Evolutionary conservation across 2,888 invertebrate species (phyloP).

Genomic region (Aradus depressus): DNA sequence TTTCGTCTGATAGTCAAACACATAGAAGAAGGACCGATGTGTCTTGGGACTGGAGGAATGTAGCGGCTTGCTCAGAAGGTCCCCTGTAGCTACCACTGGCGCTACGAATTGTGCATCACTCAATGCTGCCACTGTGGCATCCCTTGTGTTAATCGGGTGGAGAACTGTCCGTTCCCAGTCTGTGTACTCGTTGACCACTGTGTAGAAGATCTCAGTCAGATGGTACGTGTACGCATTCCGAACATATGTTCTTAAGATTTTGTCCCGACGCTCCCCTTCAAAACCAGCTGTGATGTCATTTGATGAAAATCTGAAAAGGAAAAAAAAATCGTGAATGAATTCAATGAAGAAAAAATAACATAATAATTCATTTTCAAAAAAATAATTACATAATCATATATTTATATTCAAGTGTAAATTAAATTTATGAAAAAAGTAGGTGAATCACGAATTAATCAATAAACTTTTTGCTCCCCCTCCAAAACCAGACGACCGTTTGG

Average conservation of each 20-base stretch:
- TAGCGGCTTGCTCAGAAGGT: constrained; percentile 58
- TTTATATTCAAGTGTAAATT: too few relatives aligned
- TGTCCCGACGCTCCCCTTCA: constrained; percentile 76
- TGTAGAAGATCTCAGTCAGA: constrained; percentile 90
- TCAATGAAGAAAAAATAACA: too few relatives aligned
- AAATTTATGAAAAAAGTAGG: too few relatives aligned
- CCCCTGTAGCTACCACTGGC: constrained; percentile 75
- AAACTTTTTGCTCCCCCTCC: too few relatives aligned
- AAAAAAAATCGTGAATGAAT: not conserved
- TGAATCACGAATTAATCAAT: too few relatives aligned
- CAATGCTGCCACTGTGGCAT: constrained; percentile 80
- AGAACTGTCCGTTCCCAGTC: constrained; percentile 91
- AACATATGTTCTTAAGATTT: constrained; percentile 63
- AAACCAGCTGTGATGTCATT: constrained; percentile 51
- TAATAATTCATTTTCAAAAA: too few relatives aligned
- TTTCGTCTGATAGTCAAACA: constrained; percentile 84
- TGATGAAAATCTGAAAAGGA: constrained; percentile 25
- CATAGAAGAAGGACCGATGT: constrained; percentile 73
- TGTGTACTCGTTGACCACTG: constrained; percentile 87
- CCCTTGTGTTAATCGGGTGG: constrained; percentile 78
- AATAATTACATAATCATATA: too few relatives aligned
- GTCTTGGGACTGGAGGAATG: constrained; percentile 36
- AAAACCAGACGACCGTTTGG: too few relatives aligned
- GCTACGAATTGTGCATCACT: constrained; percentile 92
- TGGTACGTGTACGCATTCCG: constrained; percentile 92